These are phyloP conservation scores for Erpetoichthys calabaricus DNA, from an alignment of 2,797 vertebrate genomes.

Conservation along the genomic window DNA sequence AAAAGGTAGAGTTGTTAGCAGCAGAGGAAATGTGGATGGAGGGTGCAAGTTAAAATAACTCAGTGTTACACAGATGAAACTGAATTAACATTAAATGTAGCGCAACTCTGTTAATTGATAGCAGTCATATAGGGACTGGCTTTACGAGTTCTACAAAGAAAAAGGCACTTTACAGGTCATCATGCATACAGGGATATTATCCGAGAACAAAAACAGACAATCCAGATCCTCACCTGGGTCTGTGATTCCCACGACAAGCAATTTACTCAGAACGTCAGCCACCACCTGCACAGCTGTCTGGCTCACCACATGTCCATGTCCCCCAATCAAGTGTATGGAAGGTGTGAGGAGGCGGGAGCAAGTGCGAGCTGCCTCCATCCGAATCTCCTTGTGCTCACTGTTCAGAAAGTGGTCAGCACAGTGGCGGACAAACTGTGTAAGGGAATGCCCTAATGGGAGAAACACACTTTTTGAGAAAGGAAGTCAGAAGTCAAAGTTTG, in stretches of 20 bases:
- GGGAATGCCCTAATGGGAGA: conserved; percentile 68
- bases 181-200: not conserved
- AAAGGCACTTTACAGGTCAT: too few relatives aligned
- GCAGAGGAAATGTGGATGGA: not conserved
- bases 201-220: not conserved
- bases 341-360: conserved; percentile 90
- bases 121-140: too few relatives aligned
- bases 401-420: conserved; percentile 95
- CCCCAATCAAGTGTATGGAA: conserved; percentile 85
- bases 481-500: not conserved
- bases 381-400: conserved; percentile 96
- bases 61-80: too few relatives aligned
- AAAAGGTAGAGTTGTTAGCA: not conserved
- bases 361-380: conserved; percentile 91
- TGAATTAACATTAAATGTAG: too few relatives aligned
- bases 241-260: conserved; percentile 92
- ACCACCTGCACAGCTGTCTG: conserved; percentile 95
- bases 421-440: conserved; percentile 96
- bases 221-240: conserved; percentile 67
- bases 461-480: not conserved
- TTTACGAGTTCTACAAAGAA: too few relatives aligned
- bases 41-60: not conserved
- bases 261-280: conserved; percentile 92
- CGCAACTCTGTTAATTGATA: too few relatives aligned
- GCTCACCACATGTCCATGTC: conserved; percentile 83